phyloP scores from a whole-genome alignment of 2,888 invertebrate genomes.

The Andrena trimmerana region DNA sequence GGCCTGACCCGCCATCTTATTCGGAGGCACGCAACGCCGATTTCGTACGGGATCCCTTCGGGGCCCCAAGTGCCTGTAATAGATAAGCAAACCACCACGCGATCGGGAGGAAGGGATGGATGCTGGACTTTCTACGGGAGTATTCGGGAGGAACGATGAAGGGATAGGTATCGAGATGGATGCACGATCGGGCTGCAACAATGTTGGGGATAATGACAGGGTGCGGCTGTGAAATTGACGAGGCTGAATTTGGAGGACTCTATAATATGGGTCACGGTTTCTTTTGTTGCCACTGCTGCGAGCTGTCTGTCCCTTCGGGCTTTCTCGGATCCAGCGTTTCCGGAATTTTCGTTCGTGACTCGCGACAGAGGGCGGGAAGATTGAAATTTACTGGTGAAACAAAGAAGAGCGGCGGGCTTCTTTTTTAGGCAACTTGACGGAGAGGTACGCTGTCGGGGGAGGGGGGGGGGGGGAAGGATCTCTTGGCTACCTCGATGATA shows the following conservation, averaged over 20 bases:
- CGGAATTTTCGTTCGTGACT: constrained; percentile 38
- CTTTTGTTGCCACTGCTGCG: constrained; percentile 1
- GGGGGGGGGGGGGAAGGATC: neutral
- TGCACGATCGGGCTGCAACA: constrained; percentile 54
- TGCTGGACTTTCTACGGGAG: neutral
- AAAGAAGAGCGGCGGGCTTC: constrained; percentile 2
- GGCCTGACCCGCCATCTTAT: constrained; percentile 37
- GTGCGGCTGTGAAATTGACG: constrained; percentile 55
- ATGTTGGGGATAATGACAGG: constrained; percentile 69
- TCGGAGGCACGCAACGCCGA: constrained; percentile 76
- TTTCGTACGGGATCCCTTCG: constrained; percentile 58
- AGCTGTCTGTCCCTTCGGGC: neutral
- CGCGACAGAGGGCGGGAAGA: constrained; percentile 3
- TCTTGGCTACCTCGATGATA: neutral
- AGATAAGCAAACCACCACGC: constrained; percentile 55
- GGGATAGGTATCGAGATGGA: neutral
- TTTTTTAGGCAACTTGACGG: neutral
- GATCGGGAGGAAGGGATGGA: neutral
- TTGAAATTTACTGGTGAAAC: constrained; percentile 8
- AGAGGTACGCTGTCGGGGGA: neutral
- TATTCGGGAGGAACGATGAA: neutral
- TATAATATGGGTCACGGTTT: constrained; percentile 52
- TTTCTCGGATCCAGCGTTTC: constrained; percentile 29
- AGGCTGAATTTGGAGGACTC: constrained; percentile 7
- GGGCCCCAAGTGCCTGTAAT: constrained; percentile 21